Evolutionary conservation across 2,888 invertebrate species (phyloP).

Genomic region (Polymixis lichenea): DNA sequence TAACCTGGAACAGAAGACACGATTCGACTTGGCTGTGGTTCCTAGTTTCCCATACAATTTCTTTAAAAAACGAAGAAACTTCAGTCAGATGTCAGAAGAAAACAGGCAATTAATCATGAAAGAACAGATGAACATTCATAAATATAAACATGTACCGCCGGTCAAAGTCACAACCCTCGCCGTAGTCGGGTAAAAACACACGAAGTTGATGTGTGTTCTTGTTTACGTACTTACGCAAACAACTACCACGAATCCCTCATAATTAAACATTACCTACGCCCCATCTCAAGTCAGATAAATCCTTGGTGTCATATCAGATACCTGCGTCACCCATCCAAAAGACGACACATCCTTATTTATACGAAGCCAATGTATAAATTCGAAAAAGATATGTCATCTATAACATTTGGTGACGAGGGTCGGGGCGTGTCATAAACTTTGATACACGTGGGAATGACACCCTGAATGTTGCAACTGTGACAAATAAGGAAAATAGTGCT

Average conservation of each 20-base stretch:
- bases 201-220: too few relatives aligned
- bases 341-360: constrained; percentile 62
- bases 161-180: too few relatives aligned
- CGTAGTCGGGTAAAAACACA: not conserved
- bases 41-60: not conserved
- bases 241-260: constrained; percentile 18
- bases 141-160: too few relatives aligned
- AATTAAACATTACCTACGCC: constrained; percentile 27
- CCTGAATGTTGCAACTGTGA: constrained; percentile 48
- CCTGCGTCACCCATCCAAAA: constrained; percentile 67
- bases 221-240: too few relatives aligned
- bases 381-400: constrained; percentile 73
- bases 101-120: too few relatives aligned
- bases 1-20: not conserved
- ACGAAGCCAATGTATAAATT: constrained; percentile 61
- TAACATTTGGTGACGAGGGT: constrained; percentile 82
- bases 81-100: too few relatives aligned
- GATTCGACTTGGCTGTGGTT: not conserved
- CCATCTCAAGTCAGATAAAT: constrained; percentile 57
- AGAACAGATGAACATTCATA: too few relatives aligned
- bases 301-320: constrained; percentile 62
- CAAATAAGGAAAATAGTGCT: constrained; percentile 41
- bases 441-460: constrained; percentile 73
- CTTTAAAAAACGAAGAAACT: not conserved
- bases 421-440: constrained; percentile 76